A percentile compares a stretch with the other conserved stretches of the same genome.
Conservation (phyloP, 2,888 invertebrate species). For the Sycophila texana region DNA sequence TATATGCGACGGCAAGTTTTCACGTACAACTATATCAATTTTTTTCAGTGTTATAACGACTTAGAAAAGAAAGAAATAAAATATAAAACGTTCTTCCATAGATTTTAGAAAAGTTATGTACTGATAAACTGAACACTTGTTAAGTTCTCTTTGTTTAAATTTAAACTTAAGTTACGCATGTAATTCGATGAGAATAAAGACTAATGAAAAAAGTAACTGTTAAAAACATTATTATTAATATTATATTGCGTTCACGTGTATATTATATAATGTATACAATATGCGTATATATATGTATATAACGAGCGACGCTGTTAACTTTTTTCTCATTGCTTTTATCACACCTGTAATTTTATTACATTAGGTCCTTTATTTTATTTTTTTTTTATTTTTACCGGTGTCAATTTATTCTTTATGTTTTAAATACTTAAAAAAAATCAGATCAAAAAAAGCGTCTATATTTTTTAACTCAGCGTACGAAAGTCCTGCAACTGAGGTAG, state of each 20-base stretch:
- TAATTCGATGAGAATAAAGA: conserved; percentile 37
- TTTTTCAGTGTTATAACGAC: too few relatives aligned
- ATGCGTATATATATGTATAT: conserved; percentile 68
- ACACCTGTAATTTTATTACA: conserved; percentile 48
- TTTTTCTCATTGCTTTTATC: conserved; percentile 39
- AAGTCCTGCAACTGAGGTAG: conserved; percentile 53
- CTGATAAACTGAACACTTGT: conserved; percentile 14
- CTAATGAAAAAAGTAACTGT: conserved; percentile 32
- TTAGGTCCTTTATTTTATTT: background rate
- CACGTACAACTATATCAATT: too few relatives aligned
- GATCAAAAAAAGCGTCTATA: background rate
- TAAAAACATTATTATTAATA: conserved; percentile 58
- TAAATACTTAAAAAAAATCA: too few relatives aligned
- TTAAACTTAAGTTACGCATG: conserved; percentile 26
- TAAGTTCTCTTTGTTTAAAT: conserved; percentile 17
- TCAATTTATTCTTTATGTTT: too few relatives aligned
- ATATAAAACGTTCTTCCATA: conserved; percentile 27
- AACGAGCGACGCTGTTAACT: conserved; percentile 54
- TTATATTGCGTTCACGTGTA: conserved; percentile 55
- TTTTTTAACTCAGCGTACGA: conserved; percentile 18
- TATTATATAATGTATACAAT: conserved; percentile 54
- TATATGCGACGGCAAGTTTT: too few relatives aligned
- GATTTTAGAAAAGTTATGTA: conserved; percentile 26
- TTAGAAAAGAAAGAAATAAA: background rate
- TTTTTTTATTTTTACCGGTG: too few relatives aligned